Evolutionary conservation across 2,113 vertebrate species (phyloP).

Genomic region (Rhinolophus ferrumequinum): DNA sequence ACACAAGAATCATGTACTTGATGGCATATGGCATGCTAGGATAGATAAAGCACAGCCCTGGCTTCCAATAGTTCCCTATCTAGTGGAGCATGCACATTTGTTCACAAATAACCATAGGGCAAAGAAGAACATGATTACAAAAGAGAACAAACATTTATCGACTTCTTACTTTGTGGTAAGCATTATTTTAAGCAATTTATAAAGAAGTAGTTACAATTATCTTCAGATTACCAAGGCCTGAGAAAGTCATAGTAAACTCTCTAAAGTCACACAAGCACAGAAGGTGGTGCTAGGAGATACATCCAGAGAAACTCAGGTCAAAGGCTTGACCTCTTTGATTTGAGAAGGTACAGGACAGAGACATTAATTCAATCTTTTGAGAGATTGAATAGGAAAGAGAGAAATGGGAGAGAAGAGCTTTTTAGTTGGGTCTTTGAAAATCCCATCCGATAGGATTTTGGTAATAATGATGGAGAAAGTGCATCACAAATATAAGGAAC

Average conservation of each 20-base stretch:
- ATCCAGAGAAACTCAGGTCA: not conserved
- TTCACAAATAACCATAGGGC: conserved; percentile 33
- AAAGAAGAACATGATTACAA: conserved; percentile 36
- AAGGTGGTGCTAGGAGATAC: not conserved
- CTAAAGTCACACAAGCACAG: not conserved
- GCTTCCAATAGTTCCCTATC: not conserved
- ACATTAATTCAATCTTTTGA: not conserved
- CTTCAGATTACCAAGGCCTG: not conserved
- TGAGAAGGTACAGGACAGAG: not conserved
- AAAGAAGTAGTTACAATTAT: not conserved
- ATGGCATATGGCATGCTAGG: not conserved
- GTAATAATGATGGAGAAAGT: not conserved
- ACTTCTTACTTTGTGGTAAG: not conserved
- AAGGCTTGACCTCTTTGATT: not conserved
- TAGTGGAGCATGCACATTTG: not conserved
- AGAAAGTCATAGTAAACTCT: conserved; percentile 1
- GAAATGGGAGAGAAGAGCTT: not conserved
- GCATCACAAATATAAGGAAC: not conserved
- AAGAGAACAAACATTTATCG: not conserved
- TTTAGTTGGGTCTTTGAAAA: not conserved
- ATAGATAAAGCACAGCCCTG: not conserved
- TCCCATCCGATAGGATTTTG: not conserved
- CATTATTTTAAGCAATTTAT: conserved; percentile 47
- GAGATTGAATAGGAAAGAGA: not conserved
- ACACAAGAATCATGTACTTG: not conserved